Base-by-base conservation (phyloP, 2,113 vertebrate species). In the Salvelinus namaycush region DNA sequence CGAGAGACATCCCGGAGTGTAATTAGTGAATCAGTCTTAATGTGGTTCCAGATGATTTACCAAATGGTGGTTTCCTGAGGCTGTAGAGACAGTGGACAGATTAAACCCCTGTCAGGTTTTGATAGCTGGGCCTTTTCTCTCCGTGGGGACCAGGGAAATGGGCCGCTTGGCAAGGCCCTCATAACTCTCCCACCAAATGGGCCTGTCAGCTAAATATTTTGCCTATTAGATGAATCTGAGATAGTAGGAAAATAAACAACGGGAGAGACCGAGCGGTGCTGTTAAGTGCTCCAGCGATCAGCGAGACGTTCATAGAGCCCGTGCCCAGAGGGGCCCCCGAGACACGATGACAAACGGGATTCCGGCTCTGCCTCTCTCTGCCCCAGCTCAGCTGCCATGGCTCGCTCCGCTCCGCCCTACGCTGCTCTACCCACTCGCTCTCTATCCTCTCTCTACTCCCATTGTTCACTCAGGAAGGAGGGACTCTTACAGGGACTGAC, bases 131-230 rank as follows among this genome's bases (percentile, higher is more conserved):
- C 84, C 83, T 87, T 88, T 74, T 77, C 81, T 86, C 84, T 86
- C 87, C 80, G 24, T 69, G 5, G 82, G 89, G 86, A 86, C 73
- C 67, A 74, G 78, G 79, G 89, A 92, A 83, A 92, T 88, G 86
- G 82, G 82, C 83, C 49, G 85, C 88, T 93, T 93, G 90, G 91
- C 91, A 92, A 79, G 26, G 69, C 85, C 87, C 85, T 91, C 89
- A 90, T 90, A 89, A 91, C 90, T 94, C 92, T 93, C 89, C 88
- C 86, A 87, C 86, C 92, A 93, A 93, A 91, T 92, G 88, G 86
- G 90, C 77, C 90, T 92, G 93, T 93, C 92, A 90, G 90, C 88
- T 94, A 92, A 93, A 93, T 93, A 93, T 94, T 94, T 93, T 92
- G 92, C 91, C 90, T 92, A 92, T 93, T 93, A 93, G 93, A 94